Percentiles rank a stretch among this genome's conserved stretches.
Conservation (phyloP, 2,888 invertebrate genomes). For the Unio pictorum region DNA sequence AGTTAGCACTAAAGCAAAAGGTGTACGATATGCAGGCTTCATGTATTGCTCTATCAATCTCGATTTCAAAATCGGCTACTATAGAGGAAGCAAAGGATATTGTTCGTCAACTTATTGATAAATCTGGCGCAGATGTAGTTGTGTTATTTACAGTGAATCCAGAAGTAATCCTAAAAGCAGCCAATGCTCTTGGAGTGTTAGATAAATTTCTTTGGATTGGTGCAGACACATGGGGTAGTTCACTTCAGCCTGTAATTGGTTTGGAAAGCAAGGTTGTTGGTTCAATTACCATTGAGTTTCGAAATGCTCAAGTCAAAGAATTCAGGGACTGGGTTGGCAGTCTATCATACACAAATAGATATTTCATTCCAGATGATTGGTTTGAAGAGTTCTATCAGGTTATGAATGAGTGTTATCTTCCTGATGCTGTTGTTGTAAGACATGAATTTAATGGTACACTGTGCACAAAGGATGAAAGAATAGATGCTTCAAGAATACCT, state of each 20-base stretch:
- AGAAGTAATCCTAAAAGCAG: slow-evolving; percentile 40
- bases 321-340: slow-evolving; percentile 56
- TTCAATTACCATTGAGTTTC: slow-evolving; percentile 36
- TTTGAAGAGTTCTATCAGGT: slow-evolving; percentile 71
- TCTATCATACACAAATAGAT: slow-evolving; percentile 36
- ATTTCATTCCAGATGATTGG: slow-evolving; percentile 69
- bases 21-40: slow-evolving; percentile 26
- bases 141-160: slow-evolving; percentile 59
- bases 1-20: slow-evolving; percentile 14
- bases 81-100: slow-evolving; percentile 30
- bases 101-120: slow-evolving; percentile 28
- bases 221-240: slow-evolving; percentile 43
- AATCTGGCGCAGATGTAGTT: slow-evolving; percentile 53
- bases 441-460: slow-evolving; percentile 8
- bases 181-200: slow-evolving; percentile 39
- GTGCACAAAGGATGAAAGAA: slow-evolving; percentile 37
- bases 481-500: slow-evolving; percentile 13
- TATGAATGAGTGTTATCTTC: slow-evolving; percentile 48
- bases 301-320: slow-evolving; percentile 43
- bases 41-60: slow-evolving; percentile 38
- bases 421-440: slow-evolving; percentile 18
- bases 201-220: slow-evolving; percentile 55
- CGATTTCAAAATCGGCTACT: slow-evolving; percentile 23
- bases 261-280: slow-evolving; percentile 24
- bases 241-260: slow-evolving; percentile 12